phyloP scores from a whole-genome alignment of 2,797 vertebrate species.

The Coilia nasus region DNA sequence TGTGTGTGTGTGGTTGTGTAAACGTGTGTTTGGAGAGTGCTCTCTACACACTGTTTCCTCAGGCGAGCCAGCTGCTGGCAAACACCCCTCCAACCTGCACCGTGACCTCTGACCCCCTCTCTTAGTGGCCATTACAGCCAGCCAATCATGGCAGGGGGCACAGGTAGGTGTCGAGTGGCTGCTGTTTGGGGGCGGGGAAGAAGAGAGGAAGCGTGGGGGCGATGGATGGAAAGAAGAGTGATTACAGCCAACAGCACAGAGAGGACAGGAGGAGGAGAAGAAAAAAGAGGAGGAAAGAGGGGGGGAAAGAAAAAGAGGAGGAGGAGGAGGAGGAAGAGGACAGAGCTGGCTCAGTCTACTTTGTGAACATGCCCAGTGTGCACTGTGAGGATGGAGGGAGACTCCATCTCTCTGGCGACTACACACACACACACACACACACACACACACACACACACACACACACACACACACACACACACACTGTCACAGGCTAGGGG shows the following conservation, averaged over 20 bases:
- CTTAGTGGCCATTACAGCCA: neutral
- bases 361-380: neutral
- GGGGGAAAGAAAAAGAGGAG: too few species aligned
- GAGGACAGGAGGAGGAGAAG: too few species aligned
- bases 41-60: constrained; percentile 10
- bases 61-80: constrained; percentile 49
- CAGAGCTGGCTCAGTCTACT: neutral
- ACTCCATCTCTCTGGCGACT: too few species aligned
- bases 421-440: too few species aligned
- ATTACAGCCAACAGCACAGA: too few species aligned
- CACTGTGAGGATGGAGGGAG: neutral
- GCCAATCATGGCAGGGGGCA: constrained; percentile 20
- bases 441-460: too few species aligned
- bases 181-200: neutral
- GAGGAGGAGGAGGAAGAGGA: neutral
- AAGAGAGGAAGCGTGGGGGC: too few species aligned
- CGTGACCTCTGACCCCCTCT: constrained; percentile 53
- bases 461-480: too few species aligned
- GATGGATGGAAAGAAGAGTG: too few species aligned
- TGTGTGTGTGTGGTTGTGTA: too few species aligned
- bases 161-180: neutral
- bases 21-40: neutral
- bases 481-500: too few species aligned
- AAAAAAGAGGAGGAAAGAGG: too few species aligned
- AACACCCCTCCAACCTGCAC: constrained; percentile 58